Base-by-base conservation (phyloP, 2,113 vertebrate species). In the Kryptolebias marmoratus region DNA sequence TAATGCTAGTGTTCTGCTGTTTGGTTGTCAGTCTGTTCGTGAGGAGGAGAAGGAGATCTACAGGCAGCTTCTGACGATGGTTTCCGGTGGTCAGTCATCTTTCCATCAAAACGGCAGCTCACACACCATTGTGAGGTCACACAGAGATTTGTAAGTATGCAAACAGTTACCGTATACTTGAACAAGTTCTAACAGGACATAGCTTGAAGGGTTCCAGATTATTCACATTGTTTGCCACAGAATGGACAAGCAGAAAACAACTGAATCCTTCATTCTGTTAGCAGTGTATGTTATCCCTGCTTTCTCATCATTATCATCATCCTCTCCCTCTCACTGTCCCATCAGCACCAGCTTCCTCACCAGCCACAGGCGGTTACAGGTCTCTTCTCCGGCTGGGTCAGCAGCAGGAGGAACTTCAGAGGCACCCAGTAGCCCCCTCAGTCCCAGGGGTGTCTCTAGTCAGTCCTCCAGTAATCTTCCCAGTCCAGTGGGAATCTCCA, bases 21-120 rank as follows among this genome's bases (percentile, higher is more conserved):
- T 60, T 68, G 4, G 55, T 57, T 66, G 32, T 77, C 14, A 98
- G 97, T 97, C 95, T 0, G 94, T 98, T 74, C 79, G 93, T 65
- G 94, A 96, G 77, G 96, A 96, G 63, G 97, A 98, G 86, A 95
- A 95, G 68, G 96, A 97, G 80, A 94, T 98, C 66, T 99, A 99
- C 89, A 91, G 95, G 82, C 96, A 97, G 79, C 87, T 99, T 74
- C 91, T 98, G 45, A 93, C 95, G 85, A 92, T 98, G 92, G 96
- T 98, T 59, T 96, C 96, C 0, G 95, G 83, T 52, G 89, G 91
- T 66, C 93, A 94, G 77, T 93, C 91, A 0, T 86, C 90, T 49
- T 89, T 83, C 36, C 83, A 90, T 73, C 80, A 86, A 39, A 89
- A 93, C 5, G 86, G 92, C 68, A 86, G 63, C 86, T 91, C 91